Evolutionary conservation across 1,140 invertebrate species (phyloP).

Genomic region (Amphibalanus amphitrite): DNA sequence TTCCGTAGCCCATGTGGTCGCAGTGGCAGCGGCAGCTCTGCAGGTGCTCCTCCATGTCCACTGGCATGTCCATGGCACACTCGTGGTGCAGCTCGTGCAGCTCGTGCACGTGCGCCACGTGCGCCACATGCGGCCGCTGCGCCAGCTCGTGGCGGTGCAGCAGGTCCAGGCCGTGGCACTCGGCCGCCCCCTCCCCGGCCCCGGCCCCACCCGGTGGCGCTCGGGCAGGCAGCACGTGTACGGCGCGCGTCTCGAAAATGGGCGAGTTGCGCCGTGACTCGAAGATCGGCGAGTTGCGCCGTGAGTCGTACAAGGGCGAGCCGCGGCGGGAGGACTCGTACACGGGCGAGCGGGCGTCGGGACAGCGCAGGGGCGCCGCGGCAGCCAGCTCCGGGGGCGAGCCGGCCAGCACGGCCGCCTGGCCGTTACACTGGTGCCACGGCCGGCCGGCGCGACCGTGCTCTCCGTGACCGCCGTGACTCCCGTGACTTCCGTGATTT

Average conservation of each 20-base stretch:
- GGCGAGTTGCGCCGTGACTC: background rate
- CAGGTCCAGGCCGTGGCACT: background rate
- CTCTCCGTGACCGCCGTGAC: no score
- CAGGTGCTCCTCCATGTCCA: slow-evolving; percentile 18
- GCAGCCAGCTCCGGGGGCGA: background rate
- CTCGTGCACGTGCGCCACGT: background rate
- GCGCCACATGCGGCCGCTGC: background rate
- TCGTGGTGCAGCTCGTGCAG: background rate
- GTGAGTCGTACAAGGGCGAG: background rate
- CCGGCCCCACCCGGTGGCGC: no score
- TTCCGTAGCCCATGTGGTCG: slow-evolving; percentile 20
- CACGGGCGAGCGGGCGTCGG: background rate
- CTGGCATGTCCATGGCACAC: slow-evolving; percentile 5
- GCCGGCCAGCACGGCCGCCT: background rate
- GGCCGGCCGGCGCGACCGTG: background rate
- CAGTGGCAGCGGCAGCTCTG: slow-evolving; percentile 19
- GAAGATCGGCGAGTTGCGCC: background rate
- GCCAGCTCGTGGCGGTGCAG: background rate
- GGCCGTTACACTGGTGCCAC: background rate
- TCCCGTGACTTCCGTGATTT: no score
- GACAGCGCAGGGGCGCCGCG: background rate
- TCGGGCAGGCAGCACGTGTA: background rate
- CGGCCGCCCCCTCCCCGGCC: no score
- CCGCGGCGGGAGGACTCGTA: background rate
- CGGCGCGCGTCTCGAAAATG: background rate